Percentiles rank a stretch among this genome's conserved stretches.
Evolutionary conservation across 2,888 invertebrate species (phyloP).

Genomic region (Spilarctia lutea): DNA sequence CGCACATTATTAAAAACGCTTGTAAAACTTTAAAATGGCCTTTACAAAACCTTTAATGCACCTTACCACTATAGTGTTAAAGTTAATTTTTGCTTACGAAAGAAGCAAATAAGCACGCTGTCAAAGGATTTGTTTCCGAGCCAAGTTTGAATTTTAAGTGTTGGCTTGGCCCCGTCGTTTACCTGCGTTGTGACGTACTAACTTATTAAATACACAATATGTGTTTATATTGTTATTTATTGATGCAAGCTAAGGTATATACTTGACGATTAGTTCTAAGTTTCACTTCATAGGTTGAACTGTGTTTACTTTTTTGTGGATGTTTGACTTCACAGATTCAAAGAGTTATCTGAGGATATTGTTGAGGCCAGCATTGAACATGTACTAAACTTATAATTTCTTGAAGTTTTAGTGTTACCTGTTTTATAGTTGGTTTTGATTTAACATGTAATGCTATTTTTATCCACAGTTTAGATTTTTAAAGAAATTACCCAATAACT

Average conservation of each 20-base stretch:
- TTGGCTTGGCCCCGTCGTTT: slow-evolving; percentile 47
- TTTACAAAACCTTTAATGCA: slow-evolving; percentile 27
- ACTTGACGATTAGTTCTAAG: slow-evolving; percentile 31
- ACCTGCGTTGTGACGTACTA: slow-evolving; percentile 48
- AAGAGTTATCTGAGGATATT: neutral
- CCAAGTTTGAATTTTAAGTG: slow-evolving; percentile 65
- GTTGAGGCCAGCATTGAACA: neutral
- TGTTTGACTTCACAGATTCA: neutral
- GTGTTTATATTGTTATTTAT: slow-evolving; percentile 51
- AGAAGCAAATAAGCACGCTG: slow-evolving; percentile 29
- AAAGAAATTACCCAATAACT: too few relatives aligned
- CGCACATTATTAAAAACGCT: slow-evolving; percentile 81
- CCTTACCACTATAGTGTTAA: slow-evolving; percentile 44
- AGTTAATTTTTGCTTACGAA: slow-evolving; percentile 41
- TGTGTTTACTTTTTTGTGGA: neutral
- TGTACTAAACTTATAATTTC: too few relatives aligned
- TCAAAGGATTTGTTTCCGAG: slow-evolving; percentile 49
- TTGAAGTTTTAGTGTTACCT: too few relatives aligned
- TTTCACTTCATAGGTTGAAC: slow-evolving; percentile 2
- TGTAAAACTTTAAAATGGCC: slow-evolving; percentile 59
- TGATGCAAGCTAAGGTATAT: slow-evolving; percentile 41
- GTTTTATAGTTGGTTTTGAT: too few relatives aligned
- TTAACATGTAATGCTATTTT: too few relatives aligned
- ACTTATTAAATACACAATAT: slow-evolving; percentile 57
- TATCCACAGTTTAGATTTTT: too few relatives aligned